Evolutionary conservation across 2,797 vertebrate species (phyloP).

Genomic region (Bovichtus variegatus): DNA sequence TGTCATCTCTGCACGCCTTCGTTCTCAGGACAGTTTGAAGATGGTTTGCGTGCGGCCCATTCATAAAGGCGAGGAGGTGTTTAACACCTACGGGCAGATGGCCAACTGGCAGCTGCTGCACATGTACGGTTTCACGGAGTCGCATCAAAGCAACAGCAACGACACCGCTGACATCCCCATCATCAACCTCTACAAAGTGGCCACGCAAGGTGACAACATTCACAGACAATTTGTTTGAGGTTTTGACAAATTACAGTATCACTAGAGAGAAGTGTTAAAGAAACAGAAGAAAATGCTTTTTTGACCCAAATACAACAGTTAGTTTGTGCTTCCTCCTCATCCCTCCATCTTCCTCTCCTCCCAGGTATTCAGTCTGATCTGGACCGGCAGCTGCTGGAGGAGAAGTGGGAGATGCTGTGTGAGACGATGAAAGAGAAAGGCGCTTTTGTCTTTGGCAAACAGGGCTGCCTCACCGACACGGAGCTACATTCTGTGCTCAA

Average conservation of each 20-base stretch:
- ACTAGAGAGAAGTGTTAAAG: neutral
- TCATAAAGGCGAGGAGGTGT: constrained; percentile 90
- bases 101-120: constrained; percentile 98
- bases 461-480: constrained; percentile 90
- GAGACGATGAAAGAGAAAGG: constrained; percentile 88
- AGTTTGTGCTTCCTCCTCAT: neutral
- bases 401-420: constrained; percentile 88
- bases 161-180: constrained; percentile 92
- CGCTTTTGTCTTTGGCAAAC: constrained; percentile 89
- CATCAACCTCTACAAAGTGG: constrained; percentile 84
- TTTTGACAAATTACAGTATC: neutral
- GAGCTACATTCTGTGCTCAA: constrained; percentile 90
- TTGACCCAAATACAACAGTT: neutral
- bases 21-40: constrained; percentile 87
- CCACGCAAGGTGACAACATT: constrained; percentile 82
- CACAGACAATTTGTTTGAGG: neutral
- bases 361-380: constrained; percentile 79
- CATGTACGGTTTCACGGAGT: constrained; percentile 96
- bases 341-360: neutral
- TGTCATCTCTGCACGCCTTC: neutral
- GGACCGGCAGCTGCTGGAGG: constrained; percentile 78
- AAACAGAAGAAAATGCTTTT: neutral
- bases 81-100: constrained; percentile 96
- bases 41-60: constrained; percentile 90
- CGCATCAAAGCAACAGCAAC: constrained; percentile 87